Evolutionary conservation across 2,888 invertebrate species (phyloP), one percentile per base, ranked within the genome.

Genomic region (Tridacna gigas): DNA sequence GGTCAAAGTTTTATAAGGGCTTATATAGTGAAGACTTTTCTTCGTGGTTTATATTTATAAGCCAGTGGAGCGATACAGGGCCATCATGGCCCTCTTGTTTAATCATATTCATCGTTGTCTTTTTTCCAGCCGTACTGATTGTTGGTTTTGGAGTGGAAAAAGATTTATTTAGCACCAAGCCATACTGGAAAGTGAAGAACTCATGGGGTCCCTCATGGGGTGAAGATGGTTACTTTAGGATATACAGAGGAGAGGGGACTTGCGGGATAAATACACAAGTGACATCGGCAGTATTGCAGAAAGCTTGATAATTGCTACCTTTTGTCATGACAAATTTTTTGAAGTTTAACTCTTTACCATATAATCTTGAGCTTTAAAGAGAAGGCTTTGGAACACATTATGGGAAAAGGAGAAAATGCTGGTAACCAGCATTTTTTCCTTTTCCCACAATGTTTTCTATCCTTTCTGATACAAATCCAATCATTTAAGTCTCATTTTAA

Each of bases 121-220:
- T 75, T 18, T 26, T 89, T 91, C 73, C 86, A 92, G 92, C 92
- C 73, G 92, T 93, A 9, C 77, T 93, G n/a, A 48, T 93, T 75
- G 92, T 93, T 37, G 93, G 93, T 0, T 93, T 90, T 80, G 93
- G 92, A 12, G 79, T 73, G 18, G 90, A 92, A 65, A 92, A 91
- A 45, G 89, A 84, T 18, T 45, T 91, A 3, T 90, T 92, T 75
- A 90, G 86, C 71, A 88, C 89, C 0, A 90, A 88, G 60, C 86
- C 88, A 0, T 93, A 90, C 84, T 93, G 93, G 93, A 90, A 89
- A 66, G 85, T 93, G 13, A 93, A 93, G 84, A 93, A 93, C 77
- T 93, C 93, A 0, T 93, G 93, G 93, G 93, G 93, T 11, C 77
- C 80, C 11, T 89, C 82, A n/a, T 94, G 93, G 93, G 93, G 93